phyloP scores from a whole-genome alignment of 2,797 vertebrate species.

The Helicolenus hilgendorfi region DNA sequence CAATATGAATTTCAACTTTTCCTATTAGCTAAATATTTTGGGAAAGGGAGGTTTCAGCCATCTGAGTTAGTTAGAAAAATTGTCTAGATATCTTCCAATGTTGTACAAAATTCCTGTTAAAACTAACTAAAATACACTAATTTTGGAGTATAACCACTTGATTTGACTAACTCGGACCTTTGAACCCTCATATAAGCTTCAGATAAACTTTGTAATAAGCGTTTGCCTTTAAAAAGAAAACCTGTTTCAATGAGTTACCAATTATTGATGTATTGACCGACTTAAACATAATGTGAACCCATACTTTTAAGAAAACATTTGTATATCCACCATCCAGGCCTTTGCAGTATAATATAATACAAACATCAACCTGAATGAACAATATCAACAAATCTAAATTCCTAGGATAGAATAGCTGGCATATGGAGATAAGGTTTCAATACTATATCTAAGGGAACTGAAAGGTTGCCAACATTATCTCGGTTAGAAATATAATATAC shows the following conservation, averaged over 20 bases:
- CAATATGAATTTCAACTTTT: not conserved
- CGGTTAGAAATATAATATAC: not conserved
- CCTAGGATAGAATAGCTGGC: not conserved
- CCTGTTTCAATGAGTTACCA: not conserved
- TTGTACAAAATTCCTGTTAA: not conserved
- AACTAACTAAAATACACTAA: too few relatives aligned
- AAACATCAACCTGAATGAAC: not conserved
- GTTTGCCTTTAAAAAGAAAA: not conserved
- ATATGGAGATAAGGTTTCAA: not conserved
- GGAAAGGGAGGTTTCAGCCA: not conserved
- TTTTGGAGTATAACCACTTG: not conserved
- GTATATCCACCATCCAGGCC: not conserved
- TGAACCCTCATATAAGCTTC: not conserved
- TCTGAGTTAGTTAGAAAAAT: not conserved
- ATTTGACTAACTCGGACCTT: not conserved
- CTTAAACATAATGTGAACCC: not conserved
- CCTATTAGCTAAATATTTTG: not conserved
- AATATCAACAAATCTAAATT: not conserved
- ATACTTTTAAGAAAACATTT: not conserved
- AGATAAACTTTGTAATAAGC: not conserved
- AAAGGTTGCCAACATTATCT: not conserved
- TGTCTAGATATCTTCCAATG: not conserved
- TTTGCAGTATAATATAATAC: not conserved
- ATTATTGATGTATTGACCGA: not conserved
- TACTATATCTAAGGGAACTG: not conserved